A percentile compares a stretch with the other conserved stretches of the same genome.
Evolutionary conservation across 2,888 invertebrate genomes (phyloP).

Genomic region (Campoplex capitator): DNA sequence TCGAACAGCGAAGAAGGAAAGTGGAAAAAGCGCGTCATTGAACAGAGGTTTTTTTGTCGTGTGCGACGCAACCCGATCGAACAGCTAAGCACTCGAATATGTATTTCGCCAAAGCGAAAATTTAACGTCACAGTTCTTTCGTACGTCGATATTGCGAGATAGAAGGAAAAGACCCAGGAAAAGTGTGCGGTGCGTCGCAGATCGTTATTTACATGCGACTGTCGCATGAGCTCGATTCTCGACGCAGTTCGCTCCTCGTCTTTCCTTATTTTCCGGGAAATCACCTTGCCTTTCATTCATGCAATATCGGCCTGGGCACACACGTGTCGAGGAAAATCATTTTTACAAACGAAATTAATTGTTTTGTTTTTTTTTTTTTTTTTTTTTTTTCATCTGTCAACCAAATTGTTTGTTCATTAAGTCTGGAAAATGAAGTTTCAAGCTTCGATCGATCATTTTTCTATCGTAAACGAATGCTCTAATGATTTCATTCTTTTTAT

Average conservation of each 20-base stretch:
- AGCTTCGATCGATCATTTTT: background rate
- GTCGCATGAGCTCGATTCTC: constrained; percentile 43
- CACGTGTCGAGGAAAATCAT: background rate
- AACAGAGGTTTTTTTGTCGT: constrained; percentile 5
- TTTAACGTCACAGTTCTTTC: constrained; percentile 15
- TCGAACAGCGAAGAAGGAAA: background rate
- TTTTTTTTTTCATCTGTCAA: too few species aligned
- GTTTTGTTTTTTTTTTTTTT: too few species aligned
- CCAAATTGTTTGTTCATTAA: background rate
- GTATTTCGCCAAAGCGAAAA: background rate
- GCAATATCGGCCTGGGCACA: background rate
- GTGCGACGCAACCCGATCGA: background rate
- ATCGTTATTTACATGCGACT: constrained; percentile 40
- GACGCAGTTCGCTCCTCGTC: constrained; percentile 43
- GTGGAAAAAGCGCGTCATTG: constrained; percentile 24
- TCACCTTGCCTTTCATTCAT: background rate
- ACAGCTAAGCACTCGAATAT: background rate
- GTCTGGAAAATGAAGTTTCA: background rate
- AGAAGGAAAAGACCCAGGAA: background rate
- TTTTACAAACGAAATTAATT: background rate
- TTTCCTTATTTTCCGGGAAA: constrained; percentile 41
- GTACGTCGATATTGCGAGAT: background rate
- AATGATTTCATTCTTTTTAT: background rate
- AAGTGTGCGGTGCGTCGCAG: constrained; percentile 30
- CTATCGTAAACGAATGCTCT: background rate